phyloP scores from a whole-genome alignment of 2,888 invertebrate genomes.

The Stenurella melanura region DNA sequence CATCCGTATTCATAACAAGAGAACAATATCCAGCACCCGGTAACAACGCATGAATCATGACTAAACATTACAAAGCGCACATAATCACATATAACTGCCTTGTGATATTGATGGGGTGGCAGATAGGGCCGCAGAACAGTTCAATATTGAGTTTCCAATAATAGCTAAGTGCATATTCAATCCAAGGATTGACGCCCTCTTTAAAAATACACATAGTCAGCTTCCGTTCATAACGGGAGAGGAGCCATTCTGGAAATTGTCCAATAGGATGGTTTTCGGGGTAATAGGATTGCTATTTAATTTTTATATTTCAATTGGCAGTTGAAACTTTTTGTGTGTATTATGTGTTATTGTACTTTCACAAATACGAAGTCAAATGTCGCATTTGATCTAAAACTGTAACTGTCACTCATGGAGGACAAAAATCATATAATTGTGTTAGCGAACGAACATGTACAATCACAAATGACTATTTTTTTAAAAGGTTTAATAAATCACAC shows the following conservation, averaged over 20 bases:
- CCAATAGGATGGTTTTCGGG: not conserved
- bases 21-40: constrained; percentile 47
- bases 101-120: constrained; percentile 57
- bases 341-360: too few species aligned
- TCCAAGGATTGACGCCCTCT: constrained; percentile 17
- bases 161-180: constrained; percentile 33
- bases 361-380: too few species aligned
- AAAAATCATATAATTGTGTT: too few species aligned
- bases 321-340: too few species aligned
- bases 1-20: constrained; percentile 25
- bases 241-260: not conserved
- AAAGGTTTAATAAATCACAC: too few species aligned
- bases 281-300: constrained; percentile 7
- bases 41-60: constrained; percentile 59
- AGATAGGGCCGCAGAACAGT: constrained; percentile 39
- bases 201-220: constrained; percentile 17
- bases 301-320: not conserved
- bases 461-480: too few species aligned
- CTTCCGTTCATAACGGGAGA: constrained; percentile 13
- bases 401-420: too few species aligned
- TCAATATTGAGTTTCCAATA: constrained; percentile 29
- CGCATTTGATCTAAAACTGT: too few species aligned
- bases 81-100: constrained; percentile 58
- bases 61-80: constrained; percentile 59
- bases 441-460: too few species aligned